A percentile compares a stretch with the other conserved stretches of the same genome.
These are phyloP conservation scores for Sinocyclocheilus rhinocerous DNA, from an alignment of 2,113 vertebrate species.

Conservation along the genomic window DNA sequence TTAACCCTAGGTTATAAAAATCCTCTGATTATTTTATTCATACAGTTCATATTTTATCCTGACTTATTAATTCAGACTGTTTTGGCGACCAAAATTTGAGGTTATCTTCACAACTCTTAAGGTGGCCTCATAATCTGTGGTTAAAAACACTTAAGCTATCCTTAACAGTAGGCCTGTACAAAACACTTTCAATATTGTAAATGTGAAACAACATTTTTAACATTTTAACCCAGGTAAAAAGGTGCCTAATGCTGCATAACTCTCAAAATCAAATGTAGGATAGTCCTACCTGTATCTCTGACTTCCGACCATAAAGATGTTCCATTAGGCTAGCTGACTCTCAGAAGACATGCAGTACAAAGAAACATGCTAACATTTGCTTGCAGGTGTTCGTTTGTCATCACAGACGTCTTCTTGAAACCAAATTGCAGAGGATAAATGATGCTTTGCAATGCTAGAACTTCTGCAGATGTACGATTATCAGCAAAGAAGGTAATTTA, in stretches of 20 bases:
- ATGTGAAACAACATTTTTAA: background rate
- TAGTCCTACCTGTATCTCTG: background rate
- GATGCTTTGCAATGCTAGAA: background rate
- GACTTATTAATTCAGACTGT: background rate
- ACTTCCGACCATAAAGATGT: background rate
- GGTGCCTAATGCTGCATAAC: background rate
- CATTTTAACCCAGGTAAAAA: background rate
- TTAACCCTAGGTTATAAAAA: background rate
- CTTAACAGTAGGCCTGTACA: no score
- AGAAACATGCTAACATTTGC: slow-evolving; percentile 5
- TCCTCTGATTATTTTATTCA: background rate
- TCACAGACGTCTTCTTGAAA: slow-evolving; percentile 3
- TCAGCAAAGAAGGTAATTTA: background rate
- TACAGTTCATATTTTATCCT: background rate
- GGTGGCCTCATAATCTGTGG: background rate
- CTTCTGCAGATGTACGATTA: slow-evolving; percentile 12
- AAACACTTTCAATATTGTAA: background rate
- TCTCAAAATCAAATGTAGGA: background rate
- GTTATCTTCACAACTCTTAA: background rate
- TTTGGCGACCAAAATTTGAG: background rate
- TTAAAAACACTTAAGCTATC: background rate
- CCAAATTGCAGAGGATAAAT: background rate
- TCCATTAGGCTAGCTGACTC: no score
- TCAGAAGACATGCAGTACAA: background rate
- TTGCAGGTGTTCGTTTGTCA: slow-evolving; percentile 14